phyloP scores from a whole-genome alignment of 2,888 invertebrate genomes.

The Caenorhabditis wallacei region DNA sequence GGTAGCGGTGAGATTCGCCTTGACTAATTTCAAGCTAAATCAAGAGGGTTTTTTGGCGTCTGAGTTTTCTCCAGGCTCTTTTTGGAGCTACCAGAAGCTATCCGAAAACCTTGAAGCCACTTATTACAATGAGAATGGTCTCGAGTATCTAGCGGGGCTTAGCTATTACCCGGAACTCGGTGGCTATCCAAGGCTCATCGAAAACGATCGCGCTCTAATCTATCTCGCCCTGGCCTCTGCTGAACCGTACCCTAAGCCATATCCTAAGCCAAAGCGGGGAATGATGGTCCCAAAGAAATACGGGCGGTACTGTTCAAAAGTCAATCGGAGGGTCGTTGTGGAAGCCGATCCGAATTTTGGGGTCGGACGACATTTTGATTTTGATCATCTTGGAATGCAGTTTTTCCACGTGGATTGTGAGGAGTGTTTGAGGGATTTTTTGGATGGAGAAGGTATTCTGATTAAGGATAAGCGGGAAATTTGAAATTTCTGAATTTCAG shows the following conservation, averaged over 20 bases:
- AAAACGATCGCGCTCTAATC: neutral
- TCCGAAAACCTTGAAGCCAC: slow-evolving; percentile 1
- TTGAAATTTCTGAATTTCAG: no score
- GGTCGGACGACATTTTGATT: neutral
- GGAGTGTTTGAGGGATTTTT: neutral
- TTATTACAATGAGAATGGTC: neutral
- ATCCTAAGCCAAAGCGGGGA: neutral
- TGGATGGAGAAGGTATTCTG: neutral
- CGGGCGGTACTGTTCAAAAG: slow-evolving; percentile 1
- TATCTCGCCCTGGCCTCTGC: neutral
- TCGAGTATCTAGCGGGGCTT: neutral
- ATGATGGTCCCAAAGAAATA: neutral
- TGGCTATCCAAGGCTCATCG: neutral
- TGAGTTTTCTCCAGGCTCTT: no score
- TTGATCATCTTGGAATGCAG: neutral
- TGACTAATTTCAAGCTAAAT: neutral
- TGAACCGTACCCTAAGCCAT: neutral
- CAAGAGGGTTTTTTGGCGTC: no score
- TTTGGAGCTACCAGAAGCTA: neutral
- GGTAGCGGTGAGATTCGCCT: neutral
- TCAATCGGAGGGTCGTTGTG: neutral
- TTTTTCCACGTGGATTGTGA: neutral
- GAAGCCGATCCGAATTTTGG: neutral
- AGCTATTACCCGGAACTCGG: neutral
- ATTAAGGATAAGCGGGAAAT: no score